Evolutionary conservation across 2,113 vertebrate genomes (phyloP).

Genomic region (cattle (Bos taurus)): DNA sequence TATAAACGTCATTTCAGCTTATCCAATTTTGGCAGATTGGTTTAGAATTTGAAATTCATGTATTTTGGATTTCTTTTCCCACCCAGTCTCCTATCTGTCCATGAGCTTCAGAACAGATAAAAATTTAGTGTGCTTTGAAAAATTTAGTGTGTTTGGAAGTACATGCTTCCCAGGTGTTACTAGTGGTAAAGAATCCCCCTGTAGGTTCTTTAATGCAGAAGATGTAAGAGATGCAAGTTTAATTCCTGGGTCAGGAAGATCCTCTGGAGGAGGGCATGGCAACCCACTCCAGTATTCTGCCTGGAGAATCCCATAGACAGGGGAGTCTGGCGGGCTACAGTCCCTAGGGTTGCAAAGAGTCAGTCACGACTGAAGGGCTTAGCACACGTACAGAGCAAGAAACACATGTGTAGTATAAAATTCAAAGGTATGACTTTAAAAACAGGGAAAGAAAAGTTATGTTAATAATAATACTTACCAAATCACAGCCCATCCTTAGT

Average conservation of each 20-base stretch:
- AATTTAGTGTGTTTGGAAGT: neutral
- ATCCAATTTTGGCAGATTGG: neutral
- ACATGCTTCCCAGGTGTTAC: neutral
- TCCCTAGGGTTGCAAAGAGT: neutral
- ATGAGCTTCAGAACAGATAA: neutral
- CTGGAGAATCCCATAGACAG: neutral
- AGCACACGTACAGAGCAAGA: neutral
- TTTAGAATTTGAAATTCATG: neutral
- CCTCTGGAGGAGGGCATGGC: neutral
- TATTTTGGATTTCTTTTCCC: neutral
- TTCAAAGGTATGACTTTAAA: conserved; percentile 7
- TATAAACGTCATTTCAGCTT: neutral
- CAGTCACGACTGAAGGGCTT: neutral
- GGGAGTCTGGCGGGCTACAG: neutral
- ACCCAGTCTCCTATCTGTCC: neutral
- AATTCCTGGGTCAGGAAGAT: neutral
- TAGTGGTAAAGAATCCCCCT: neutral
- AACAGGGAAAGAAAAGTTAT: neutral
- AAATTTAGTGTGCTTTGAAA: neutral
- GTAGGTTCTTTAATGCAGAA: neutral
- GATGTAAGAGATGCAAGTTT: neutral
- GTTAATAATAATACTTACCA: neutral
- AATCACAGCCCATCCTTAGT: neutral
- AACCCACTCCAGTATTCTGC: neutral
- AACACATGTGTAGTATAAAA: neutral